A percentile compares a stretch with the other conserved stretches of the same genome.
Conservation (phyloP, 2,888 invertebrate genomes). For the Meloe dianella region DNA sequence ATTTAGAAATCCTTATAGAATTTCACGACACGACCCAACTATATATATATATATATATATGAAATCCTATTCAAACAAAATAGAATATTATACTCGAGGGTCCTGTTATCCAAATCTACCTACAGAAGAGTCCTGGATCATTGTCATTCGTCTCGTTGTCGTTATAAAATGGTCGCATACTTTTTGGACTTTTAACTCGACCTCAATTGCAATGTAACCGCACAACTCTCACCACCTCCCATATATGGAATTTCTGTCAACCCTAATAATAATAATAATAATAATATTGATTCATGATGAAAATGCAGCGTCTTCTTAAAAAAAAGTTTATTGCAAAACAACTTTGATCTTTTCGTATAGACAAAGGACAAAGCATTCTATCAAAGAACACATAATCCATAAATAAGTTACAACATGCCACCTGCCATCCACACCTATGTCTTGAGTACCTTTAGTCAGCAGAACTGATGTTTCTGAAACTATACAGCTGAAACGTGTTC, state of each 20-base stretch:
- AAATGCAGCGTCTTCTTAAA: constrained; percentile 1
- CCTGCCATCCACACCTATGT: constrained; percentile 33
- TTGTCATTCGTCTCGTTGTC: constrained; percentile 34
- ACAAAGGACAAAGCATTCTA: constrained; percentile 15
- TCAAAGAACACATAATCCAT: constrained; percentile 34
- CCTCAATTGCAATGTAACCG: neutral
- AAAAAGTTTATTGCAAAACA: constrained; percentile 18
- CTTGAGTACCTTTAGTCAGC: constrained; percentile 34
- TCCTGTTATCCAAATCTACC: constrained; percentile 53
- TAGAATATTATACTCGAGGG: constrained; percentile 54
- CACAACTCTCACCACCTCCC: neutral
- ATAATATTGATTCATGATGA: constrained; percentile 15
- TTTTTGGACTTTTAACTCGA: constrained; percentile 21
- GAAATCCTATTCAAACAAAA: constrained; percentile 52
- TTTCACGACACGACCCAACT: constrained; percentile 43
- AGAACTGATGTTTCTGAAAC: constrained; percentile 29
- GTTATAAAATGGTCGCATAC: constrained; percentile 24
- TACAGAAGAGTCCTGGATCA: constrained; percentile 39
- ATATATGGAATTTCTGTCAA: neutral
- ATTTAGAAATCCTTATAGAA: constrained; percentile 25
- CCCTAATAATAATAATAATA: neutral
- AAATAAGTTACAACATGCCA: constrained; percentile 34
- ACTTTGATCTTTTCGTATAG: constrained; percentile 25
- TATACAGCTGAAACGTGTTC: constrained; percentile 30
- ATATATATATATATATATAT: constrained; percentile 41